Conservation (phyloP, 2,797 vertebrate genomes). For the Corythornis leucogaster region DNA sequence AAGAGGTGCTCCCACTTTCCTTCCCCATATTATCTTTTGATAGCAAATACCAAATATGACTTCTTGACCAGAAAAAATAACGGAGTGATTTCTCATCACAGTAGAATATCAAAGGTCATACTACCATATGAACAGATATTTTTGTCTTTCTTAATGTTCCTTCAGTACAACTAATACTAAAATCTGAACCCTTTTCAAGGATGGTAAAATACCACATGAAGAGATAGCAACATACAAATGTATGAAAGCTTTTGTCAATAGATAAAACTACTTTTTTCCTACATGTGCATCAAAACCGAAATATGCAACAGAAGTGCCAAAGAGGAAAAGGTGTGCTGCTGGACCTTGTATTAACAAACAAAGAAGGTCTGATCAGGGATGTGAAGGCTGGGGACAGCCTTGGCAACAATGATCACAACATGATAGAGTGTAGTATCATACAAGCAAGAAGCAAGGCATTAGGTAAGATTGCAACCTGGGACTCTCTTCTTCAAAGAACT, state of each 20-base stretch:
- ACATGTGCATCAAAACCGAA: not conserved
- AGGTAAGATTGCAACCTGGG: too few species aligned
- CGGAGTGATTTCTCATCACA: not conserved
- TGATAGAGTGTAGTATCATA: too few species aligned
- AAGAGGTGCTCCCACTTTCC: not conserved
- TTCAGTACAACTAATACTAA: not conserved
- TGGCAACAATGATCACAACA: too few species aligned
- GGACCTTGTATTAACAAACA: too few species aligned
- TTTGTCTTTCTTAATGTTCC: not conserved
- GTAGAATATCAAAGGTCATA: not conserved
- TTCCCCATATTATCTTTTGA: not conserved
- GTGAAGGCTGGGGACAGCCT: too few species aligned
- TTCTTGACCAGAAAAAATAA: not conserved
- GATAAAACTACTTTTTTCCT: not conserved
- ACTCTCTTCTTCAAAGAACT: too few species aligned
- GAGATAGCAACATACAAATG: not conserved
- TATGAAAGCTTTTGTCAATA: not conserved
- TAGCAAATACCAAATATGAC: not conserved
- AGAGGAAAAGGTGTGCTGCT: too few species aligned
- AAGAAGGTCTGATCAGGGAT: too few species aligned
- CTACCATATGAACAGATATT: not conserved
- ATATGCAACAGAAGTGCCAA: too few species aligned
- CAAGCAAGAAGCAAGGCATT: too few species aligned
- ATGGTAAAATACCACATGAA: not conserved
- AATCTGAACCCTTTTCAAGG: not conserved